phyloP scores from a whole-genome alignment of 2,888 invertebrate species.

The Netelia virgata region DNA sequence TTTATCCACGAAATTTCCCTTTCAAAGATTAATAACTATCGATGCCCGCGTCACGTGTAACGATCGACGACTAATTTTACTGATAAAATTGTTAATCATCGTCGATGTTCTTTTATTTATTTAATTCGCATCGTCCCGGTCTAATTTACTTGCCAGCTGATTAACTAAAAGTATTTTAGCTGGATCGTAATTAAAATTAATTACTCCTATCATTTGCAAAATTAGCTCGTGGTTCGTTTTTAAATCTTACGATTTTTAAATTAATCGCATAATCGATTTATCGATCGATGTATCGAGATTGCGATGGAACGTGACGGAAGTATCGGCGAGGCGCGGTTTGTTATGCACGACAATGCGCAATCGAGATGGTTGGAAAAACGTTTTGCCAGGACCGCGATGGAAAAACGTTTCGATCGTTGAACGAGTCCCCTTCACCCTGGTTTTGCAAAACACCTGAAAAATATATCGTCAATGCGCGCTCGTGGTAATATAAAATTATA shows the following conservation, averaged over 20 bases:
- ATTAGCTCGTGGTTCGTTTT: not conserved
- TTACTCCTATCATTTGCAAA: too few relatives aligned
- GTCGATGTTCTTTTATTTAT: not conserved
- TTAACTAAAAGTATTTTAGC: not conserved
- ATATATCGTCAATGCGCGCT: not conserved
- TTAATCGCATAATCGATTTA: not conserved
- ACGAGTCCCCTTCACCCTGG: constrained; percentile 14
- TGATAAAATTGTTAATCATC: not conserved
- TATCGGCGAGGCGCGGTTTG: not conserved
- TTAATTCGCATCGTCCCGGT: not conserved
- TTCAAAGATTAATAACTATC: constrained; percentile 79
- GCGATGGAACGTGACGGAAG: constrained; percentile 49
- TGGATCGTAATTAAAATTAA: too few relatives aligned
- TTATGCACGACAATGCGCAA: constrained; percentile 28
- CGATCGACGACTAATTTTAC: not conserved
- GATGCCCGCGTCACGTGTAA: not conserved
- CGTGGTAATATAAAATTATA: not conserved
- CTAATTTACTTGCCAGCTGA: not conserved
- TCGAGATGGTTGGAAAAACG: constrained; percentile 50
- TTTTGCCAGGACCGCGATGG: constrained; percentile 33
- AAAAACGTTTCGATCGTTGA: constrained; percentile 48
- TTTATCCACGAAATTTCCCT: constrained; percentile 83
- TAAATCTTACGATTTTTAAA: not conserved
- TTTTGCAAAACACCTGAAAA: not conserved
- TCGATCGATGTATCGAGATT: not conserved